Evolutionary conservation across 2,113 vertebrate genomes (phyloP).

Genomic region (Nematolebias whitei): DNA sequence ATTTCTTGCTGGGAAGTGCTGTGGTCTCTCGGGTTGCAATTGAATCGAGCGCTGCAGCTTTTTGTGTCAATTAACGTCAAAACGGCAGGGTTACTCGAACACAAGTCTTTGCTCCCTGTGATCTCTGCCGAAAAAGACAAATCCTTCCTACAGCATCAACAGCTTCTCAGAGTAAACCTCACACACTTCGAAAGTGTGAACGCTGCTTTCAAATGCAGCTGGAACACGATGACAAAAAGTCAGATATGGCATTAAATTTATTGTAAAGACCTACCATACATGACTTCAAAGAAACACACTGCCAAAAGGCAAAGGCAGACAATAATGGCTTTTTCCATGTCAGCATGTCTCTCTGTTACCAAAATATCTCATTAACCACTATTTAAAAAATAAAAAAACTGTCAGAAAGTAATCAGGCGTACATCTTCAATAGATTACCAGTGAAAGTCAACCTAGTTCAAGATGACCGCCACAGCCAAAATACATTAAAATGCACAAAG

Average conservation of each 20-base stretch:
- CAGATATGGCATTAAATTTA: neutral
- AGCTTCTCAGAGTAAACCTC: constrained; percentile 25
- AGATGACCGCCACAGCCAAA: no score
- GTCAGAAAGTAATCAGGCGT: no score
- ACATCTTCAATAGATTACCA: no score
- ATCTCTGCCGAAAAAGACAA: constrained; percentile 38
- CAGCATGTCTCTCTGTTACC: no score
- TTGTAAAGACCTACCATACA: neutral
- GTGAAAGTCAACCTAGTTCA: no score
- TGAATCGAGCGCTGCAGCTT: no score
- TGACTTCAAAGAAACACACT: neutral
- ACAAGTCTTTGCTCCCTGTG: constrained; percentile 22
- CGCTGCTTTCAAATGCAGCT: constrained; percentile 7
- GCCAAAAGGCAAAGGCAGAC: no score
- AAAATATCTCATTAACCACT: no score
- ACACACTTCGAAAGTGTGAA: constrained; percentile 13
- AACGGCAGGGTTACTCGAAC: neutral
- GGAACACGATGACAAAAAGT: constrained; percentile 1
- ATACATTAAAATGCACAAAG: no score
- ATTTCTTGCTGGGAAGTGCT: neutral
- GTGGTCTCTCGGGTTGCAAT: neutral
- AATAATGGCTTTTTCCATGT: no score
- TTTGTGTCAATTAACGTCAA: no score
- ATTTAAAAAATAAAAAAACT: no score
- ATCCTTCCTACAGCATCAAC: constrained; percentile 12